Conservation (phyloP, 92 coral and sea anemone genomes). For the Anthopleura xanthogrammica region DNA sequence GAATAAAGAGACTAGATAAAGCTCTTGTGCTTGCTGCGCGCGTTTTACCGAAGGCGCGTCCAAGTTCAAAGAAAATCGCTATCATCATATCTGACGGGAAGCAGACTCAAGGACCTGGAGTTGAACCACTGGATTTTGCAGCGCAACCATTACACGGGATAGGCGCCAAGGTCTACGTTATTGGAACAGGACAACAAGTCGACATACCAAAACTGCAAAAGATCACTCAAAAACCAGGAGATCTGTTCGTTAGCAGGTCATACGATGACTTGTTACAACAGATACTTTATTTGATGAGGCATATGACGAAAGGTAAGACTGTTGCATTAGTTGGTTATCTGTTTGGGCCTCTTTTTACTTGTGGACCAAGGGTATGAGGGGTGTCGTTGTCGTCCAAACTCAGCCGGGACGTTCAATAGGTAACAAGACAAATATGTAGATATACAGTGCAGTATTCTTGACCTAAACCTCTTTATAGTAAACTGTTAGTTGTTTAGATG, state of each 20-base stretch:
- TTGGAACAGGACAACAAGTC: constrained; percentile 65
- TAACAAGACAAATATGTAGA: too few species aligned
- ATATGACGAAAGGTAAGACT: constrained; percentile 45
- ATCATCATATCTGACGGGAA: constrained; percentile 69
- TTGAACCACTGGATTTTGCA: constrained; percentile 51
- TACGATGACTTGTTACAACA: constrained; percentile 47
- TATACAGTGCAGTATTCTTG: too few species aligned
- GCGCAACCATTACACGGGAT: constrained; percentile 55
- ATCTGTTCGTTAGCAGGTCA: constrained; percentile 54
- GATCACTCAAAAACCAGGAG: constrained; percentile 44
- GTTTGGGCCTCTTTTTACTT: too few species aligned
- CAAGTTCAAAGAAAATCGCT: constrained; percentile 57
- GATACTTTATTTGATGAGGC: constrained; percentile 41
- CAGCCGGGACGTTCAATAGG: too few species aligned
- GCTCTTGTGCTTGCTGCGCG: constrained; percentile 54
- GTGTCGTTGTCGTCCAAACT: too few species aligned
- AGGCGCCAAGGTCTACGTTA: constrained; percentile 59
- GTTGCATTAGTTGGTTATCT: too few species aligned
- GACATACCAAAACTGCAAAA: constrained; percentile 27
- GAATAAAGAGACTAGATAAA: constrained; percentile 54
- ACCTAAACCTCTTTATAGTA: too few species aligned
- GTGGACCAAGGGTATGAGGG: too few species aligned
- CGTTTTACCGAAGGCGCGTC: constrained; percentile 55
- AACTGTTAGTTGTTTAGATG: neutral
- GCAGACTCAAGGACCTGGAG: constrained; percentile 50